Base-by-base conservation (phyloP, 30 jellyfish, hydroid and myxozoan genomes). In the Pelagia noctiluca region DNA sequence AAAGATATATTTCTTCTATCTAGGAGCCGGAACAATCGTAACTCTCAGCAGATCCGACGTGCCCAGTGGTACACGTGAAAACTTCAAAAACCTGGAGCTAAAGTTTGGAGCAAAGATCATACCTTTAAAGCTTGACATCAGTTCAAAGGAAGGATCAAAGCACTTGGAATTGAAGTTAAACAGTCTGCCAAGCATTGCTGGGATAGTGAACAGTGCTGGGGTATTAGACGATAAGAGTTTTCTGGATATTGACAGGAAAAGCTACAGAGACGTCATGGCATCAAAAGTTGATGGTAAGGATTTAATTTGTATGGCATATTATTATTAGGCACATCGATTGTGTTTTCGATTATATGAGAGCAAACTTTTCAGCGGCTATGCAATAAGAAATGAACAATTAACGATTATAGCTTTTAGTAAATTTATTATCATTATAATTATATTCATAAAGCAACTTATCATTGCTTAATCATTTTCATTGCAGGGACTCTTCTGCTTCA, bases 171-270 rank as follows among this genome's bases (percentile, higher is more conserved):
- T 29, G 2, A 18, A 21, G 2, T 71, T 83, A 7, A 78, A 71
- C 25, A 29, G 33, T 23, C 35, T 71, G 36, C 75, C 79, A 3
- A 71, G 74, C 50, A 24, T 83, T 7, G 94, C 94, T 42, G 94
- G 94, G 0, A 53, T 83, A 1, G 79, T 83, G 25, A 83, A 83
- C 87, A 83, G 94, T 71, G 94, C 94, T 0, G 94, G 64, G 31
- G 67, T 83, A 7, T 36, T 83, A 34, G 88, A 71, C 62, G 94
- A 83, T 35, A 83, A 62, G 34, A 22, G 32, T 35, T 33, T 83
- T 21, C 30, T 22, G 23, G 69, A 61, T 23, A 46, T 83, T 16
- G 94, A 83, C 35, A 24, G 71, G 37, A 71, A 35, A 26, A 83
- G 70, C 81, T 83, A 83, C 75, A 30, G 38, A 29, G 71, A 63